Base-by-base conservation (phyloP, 1,140 invertebrate species). In the Polyergus mexicanus region DNA sequence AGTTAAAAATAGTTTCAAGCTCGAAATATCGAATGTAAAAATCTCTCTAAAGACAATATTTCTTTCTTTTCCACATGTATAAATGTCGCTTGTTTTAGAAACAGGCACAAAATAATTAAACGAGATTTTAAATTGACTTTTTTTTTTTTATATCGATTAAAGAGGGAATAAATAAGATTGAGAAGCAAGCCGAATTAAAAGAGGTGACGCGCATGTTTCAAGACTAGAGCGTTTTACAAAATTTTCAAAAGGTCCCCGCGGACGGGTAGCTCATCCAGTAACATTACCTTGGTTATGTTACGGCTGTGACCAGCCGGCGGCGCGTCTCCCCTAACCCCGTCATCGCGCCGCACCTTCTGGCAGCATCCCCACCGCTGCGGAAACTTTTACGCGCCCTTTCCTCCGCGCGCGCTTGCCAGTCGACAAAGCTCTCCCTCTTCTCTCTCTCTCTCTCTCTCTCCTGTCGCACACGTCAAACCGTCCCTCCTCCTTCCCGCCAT, bases 351-450 rank as follows among this genome's bases (percentile, higher is more conserved):
- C 66, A 51, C 41, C 60, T 58, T 51, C 47, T n/a, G 47, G 58
- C n/a, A 38, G 72, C 10, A 71, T 84, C 89, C 88, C 85, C 44
- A 86, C 85, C 51, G 62, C 72, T 13, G 62, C 86, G 91, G 89
- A 91, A 92, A 92, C 88, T 91, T 92, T 92, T 91, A 88, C 84
- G 77, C 22, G 16, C 6, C 7, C 7, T 25, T 54, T 4, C 6
- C 47, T 25, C 74, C 83, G 41, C 83, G 54, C 41, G 16, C 68
- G 10, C 28, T 44, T 68, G 41, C 56, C 41, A 44, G 41, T 11
- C 41, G 41, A 44, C 41, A 44, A 44, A 44, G 32, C 41, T 44
- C 38, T 10, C 41, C 41, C 41, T 35, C 22, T 35, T 28, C 16
- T 19, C 8, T 51, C 68, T 58, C 19, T 16, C 76, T 44, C 63